Evolutionary conservation across 2,888 invertebrate species (phyloP), one percentile per base, ranked within the genome.

Genomic region (Diploptera punctata): DNA sequence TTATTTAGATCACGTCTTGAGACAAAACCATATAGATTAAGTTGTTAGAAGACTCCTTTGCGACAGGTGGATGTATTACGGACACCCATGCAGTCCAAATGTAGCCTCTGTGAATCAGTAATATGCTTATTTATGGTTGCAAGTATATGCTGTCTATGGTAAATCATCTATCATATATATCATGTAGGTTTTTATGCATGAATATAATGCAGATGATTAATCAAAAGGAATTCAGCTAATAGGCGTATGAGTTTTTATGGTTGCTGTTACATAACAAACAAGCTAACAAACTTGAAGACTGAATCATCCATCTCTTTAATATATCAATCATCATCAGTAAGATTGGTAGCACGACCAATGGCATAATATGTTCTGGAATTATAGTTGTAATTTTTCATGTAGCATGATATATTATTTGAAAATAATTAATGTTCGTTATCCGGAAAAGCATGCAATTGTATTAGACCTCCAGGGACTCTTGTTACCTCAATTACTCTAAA

Each of bases 1-100:
- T 33, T 9, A 61, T 61, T 61, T 38, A 18, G 33, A 3, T 61
- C 61, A 61, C 61, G 61, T 61, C 33, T n/a, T 33, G 61, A 61
- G 61, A 38, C 61, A 61, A 33, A 61, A 61, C n/a, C 61, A 31
- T 33, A 33, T 31, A 33, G 61, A 61, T 61, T 61, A 61, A 61
- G 18, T 61, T 61, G 61, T 61, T 38, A 61, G 21, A n/a, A 33
- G 33, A 1, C 61, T 31, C 19, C 33, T 31, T 4, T 31, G 13
- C 10, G 61, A 61, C 61, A 61, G 61, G 61, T 61, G 38, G 38
- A 61, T 61, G 1, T 33, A 38, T 61, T 61, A 61, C 18, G 38
- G 33, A 61, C 61, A 61, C 38, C 61, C 61, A 61, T 21, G 38
- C 61, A 61, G 38, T 7, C 1, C 49, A 49, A 3, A 19, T 49